Evolutionary conservation across 2,113 vertebrate species (phyloP).

Genomic region (Cololabis saira): DNA sequence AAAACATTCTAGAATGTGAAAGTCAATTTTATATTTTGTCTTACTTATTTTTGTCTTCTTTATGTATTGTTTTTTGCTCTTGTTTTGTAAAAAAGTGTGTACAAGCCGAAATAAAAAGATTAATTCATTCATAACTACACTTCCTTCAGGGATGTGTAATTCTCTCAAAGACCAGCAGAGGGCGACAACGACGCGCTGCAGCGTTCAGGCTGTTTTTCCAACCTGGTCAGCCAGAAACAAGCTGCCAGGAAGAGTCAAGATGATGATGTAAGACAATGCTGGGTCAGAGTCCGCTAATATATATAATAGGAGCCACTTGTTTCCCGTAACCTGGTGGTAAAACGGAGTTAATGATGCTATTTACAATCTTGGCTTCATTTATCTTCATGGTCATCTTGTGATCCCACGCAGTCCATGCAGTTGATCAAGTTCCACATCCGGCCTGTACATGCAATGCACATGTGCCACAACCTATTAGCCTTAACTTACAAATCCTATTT

Average conservation of each 20-base stretch:
- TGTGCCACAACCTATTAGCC: no score
- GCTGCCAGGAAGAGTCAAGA: background rate
- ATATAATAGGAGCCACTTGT: background rate
- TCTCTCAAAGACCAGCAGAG: constrained; percentile 5
- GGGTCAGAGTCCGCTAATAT: background rate
- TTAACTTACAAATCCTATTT: background rate
- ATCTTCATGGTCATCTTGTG: background rate
- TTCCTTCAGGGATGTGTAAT: background rate
- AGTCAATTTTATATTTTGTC: no score
- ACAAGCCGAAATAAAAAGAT: no score
- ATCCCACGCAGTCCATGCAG: background rate
- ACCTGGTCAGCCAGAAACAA: constrained; percentile 1
- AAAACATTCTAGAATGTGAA: no score
- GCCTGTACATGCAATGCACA: no score
- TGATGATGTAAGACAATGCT: background rate
- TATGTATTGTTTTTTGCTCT: no score
- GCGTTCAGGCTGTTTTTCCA: constrained; percentile 30
- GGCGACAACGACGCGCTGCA: constrained; percentile 5
- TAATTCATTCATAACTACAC: background rate
- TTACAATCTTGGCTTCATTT: no score
- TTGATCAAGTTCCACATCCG: background rate
- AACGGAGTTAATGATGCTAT: background rate
- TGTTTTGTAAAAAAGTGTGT: no score
- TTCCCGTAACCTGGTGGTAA: background rate
- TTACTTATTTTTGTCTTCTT: no score